Conservation (phyloP, 2,113 vertebrate genomes). For the Arothron firmamentum region DNA sequence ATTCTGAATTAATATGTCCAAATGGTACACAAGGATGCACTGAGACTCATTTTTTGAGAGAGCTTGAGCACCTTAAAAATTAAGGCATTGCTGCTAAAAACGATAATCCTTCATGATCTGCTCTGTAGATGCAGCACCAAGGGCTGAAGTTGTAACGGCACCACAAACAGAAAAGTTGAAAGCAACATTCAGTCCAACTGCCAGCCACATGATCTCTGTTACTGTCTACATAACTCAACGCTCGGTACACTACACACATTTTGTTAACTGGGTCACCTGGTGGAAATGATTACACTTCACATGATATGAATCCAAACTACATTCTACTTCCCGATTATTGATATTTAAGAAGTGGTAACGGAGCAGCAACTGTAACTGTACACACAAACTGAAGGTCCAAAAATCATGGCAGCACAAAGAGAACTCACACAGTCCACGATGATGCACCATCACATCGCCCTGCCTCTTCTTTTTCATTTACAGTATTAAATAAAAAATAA, state of each 20-base stretch:
- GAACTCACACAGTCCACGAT: constrained; percentile 31
- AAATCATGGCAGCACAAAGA: constrained; percentile 42
- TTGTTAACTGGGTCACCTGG: neutral
- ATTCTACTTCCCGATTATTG: constrained; percentile 33
- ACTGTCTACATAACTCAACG: constrained; percentile 14
- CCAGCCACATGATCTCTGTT: constrained; percentile 10
- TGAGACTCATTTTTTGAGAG: constrained; percentile 2
- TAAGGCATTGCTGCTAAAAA: constrained; percentile 37
- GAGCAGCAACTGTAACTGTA: constrained; percentile 48
- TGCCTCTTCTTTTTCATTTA: constrained; percentile 3
- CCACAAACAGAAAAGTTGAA: constrained; percentile 32
- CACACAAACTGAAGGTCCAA: constrained; percentile 50
- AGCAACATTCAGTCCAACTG: constrained; percentile 40
- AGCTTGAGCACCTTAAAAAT: constrained; percentile 44
- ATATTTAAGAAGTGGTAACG: constrained; percentile 8
- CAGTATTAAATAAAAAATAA: constrained; percentile 35
- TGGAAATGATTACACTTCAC: constrained; percentile 3
- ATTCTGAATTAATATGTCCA: constrained; percentile 33
- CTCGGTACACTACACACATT: constrained; percentile 39
- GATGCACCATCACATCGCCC: constrained; percentile 28
- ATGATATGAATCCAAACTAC: constrained; percentile 19
- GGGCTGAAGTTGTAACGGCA: constrained; percentile 38
- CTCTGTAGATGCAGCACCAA: constrained; percentile 1
- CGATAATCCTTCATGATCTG: constrained; percentile 21
- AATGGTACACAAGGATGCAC: constrained; percentile 15